Percentiles rank a stretch among this genome's conserved stretches.
These are phyloP conservation scores for Ginglymostoma cirratum DNA, from an alignment of 2,113 vertebrate genomes.

Conservation along the genomic window DNA sequence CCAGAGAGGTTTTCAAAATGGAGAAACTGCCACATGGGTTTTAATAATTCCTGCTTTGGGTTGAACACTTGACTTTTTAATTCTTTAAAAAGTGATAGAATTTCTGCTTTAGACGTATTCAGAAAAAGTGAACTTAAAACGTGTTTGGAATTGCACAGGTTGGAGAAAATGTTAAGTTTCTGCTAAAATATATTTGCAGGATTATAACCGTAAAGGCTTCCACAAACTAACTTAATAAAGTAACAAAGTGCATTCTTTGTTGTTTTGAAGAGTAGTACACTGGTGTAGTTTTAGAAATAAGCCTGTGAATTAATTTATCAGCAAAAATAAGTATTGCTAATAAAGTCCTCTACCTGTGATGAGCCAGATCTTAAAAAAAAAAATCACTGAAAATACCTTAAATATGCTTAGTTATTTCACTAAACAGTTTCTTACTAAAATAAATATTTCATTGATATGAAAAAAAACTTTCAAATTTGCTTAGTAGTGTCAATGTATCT, in stretches of 20 bases:
- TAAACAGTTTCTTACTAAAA: not conserved
- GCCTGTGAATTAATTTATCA: not conserved
- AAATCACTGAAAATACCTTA: not conserved
- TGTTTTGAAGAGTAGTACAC: not conserved
- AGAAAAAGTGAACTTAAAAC: not conserved
- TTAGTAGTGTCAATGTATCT: not conserved
- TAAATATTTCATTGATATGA: not conserved
- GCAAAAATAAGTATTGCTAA: not conserved
- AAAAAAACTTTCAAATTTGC: not conserved
- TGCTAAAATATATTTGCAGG: not conserved
- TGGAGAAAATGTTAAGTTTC: not conserved
- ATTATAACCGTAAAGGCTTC: not conserved
- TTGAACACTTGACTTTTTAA: not conserved
- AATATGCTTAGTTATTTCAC: not conserved
- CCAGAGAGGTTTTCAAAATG: not conserved
- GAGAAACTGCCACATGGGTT: not conserved
- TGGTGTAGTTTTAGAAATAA: not conserved
- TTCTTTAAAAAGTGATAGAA: not conserved
- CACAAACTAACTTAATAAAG: not conserved
- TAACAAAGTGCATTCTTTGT: not conserved
- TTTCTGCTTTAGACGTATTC: not conserved
- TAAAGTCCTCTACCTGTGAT: not conserved
- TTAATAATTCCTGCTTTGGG: not conserved
- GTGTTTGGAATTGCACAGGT: not conserved
- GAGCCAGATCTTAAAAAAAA: not conserved